phyloP scores from a whole-genome alignment of 2,888 invertebrate species.

The Hybos culiciformis region DNA sequence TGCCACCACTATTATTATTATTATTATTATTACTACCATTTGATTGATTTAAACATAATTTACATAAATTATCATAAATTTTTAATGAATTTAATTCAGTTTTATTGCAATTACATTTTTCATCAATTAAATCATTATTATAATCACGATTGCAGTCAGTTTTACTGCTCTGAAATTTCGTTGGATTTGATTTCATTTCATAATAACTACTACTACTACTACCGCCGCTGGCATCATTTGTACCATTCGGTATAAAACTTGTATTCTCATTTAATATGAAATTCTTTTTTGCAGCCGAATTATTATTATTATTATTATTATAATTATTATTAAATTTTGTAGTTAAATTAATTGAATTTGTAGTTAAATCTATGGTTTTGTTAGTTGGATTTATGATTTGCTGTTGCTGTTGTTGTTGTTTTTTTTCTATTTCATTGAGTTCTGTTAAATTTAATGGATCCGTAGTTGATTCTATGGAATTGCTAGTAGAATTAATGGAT shows the following conservation, averaged over 20 bases:
- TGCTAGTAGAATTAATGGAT: not conserved
- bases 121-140: not conserved
- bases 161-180: no score
- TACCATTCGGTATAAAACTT: not conserved
- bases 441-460: not conserved
- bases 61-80: not conserved
- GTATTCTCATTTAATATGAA: not conserved
- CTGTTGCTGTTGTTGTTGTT: not conserved
- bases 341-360: not conserved
- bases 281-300: not conserved
- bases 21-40: not conserved
- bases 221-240: not conserved
- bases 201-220: not conserved
- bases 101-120: not conserved
- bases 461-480: not conserved
- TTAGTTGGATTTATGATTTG: not conserved
- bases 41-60: not conserved
- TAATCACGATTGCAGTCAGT: no score
- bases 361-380: not conserved
- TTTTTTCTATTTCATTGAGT: not conserved
- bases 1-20: not conserved
- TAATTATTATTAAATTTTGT: not conserved
- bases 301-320: not conserved
- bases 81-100: not conserved
- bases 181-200: not conserved